phyloP scores from a whole-genome alignment of 2,888 invertebrate genomes.

The Aspidapion aeneum region DNA sequence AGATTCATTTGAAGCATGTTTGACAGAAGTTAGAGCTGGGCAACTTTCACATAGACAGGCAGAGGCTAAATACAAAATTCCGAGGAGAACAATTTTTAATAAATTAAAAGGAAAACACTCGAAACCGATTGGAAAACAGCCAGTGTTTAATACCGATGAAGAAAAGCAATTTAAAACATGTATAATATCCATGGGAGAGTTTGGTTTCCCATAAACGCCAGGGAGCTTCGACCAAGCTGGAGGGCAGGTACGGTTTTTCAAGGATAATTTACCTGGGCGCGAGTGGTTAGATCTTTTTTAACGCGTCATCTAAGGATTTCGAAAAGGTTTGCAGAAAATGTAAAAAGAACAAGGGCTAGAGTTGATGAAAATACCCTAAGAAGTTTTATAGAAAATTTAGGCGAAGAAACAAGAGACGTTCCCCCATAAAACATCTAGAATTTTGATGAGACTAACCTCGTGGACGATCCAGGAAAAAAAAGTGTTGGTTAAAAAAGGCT shows the following conservation, averaged over 20 bases:
- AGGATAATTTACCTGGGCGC: background rate
- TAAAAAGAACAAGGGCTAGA: background rate
- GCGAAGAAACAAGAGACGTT: conserved; percentile 16
- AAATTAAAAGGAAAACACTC: background rate
- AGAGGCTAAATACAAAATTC: background rate
- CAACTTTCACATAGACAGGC: background rate
- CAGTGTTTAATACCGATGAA: background rate
- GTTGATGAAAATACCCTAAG: conserved; percentile 1
- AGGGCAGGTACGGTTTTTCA: background rate
- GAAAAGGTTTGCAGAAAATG: conserved; percentile 6
- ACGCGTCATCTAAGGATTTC: background rate
- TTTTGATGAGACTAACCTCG: no score
- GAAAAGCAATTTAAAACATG: background rate
- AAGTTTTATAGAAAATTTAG: conserved; percentile 19
- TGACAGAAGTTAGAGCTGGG: no score
- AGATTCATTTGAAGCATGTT: no score
- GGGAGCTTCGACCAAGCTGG: background rate
- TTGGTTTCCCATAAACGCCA: no score
- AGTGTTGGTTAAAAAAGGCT: conserved; percentile 27
- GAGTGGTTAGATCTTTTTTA: background rate
- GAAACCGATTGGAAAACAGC: background rate
- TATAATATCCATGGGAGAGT: background rate
- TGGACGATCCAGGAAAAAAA: conserved; percentile 34
- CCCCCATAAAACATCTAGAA: conserved; percentile 34
- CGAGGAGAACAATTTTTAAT: background rate